Evolutionary conservation across 2,113 vertebrate species (phyloP).

Genomic region (Pygoscelis adeliae): DNA sequence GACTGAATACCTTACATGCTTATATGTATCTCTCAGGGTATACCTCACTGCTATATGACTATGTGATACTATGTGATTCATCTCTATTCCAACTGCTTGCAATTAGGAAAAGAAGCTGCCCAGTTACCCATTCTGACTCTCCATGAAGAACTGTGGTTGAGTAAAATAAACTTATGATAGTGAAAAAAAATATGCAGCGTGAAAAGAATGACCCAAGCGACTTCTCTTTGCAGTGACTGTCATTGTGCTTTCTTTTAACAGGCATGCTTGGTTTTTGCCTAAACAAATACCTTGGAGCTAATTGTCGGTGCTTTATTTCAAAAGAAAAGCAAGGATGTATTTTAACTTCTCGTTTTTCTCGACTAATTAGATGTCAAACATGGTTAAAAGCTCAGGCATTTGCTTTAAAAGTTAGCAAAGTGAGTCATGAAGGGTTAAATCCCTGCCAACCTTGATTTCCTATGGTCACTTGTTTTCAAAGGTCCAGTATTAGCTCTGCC

Average conservation of each 20-base stretch:
- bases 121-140: neutral
- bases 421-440: conserved; percentile 78
- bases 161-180: conserved; percentile 24
- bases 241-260: conserved; percentile 50
- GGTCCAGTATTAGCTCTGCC: conserved; percentile 69
- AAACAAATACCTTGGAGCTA: conserved; percentile 50
- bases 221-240: conserved; percentile 69
- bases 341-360: conserved; percentile 54
- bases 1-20: neutral
- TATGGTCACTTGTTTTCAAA: conserved; percentile 81
- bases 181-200: neutral
- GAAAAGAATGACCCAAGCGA: conserved; percentile 36
- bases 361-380: conserved; percentile 77
- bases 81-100: conserved; percentile 8
- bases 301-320: conserved; percentile 57
- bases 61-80: neutral
- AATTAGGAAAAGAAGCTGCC: conserved; percentile 1
- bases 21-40: neutral
- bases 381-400: conserved; percentile 58
- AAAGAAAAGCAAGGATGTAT: conserved; percentile 47
- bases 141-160: neutral
- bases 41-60: neutral
- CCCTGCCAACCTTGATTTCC: conserved; percentile 81
- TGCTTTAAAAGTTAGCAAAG: conserved; percentile 63
- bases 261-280: conserved; percentile 27